Evolutionary conservation across 2,797 vertebrate species (phyloP), one percentile per base, ranked within the genome.

Genomic region (Coreius guichenoti): DNA sequence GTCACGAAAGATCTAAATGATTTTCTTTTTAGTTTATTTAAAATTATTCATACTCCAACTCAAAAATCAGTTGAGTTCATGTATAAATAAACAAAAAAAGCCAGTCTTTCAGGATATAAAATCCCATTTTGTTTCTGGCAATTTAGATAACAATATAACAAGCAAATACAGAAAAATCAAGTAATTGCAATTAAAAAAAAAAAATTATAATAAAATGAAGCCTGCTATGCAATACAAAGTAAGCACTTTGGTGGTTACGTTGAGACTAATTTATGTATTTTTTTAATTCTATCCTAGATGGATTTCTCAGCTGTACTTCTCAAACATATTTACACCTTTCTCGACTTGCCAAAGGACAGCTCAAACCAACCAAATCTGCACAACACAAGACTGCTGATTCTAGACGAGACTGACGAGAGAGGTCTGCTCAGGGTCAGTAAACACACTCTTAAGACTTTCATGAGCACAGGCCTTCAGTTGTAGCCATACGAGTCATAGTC

Each of bases 401-500:
- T 29, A 80, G 70, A 45, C 23, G 61, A 65, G 63, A 65, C 63
- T 65, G 49, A 58, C 31, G 63, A 80, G 29, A 54, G 16, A 13
- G 19, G 31, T 36, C 26, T 54, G 31, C 23, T 77, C 33, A 13
- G 43, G 23, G 43, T 67, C 80, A 61, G 8, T 56, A 68, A 8
- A 63, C 13, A 29, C 61, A 16, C 61, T 16, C 63, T 31, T 31
- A 8, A 29, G 29, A 69, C 29, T 51, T 81, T 61, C n/a, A 79
- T 54, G 54, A 69, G 4, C 49, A 45, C 54, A 36, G 43, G 67
- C 17, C 47, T 26, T 88, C 82, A 89, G 67, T 49, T 79, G 70
- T 43, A 89, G 61, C 82, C 69, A 90, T 90, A 94, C 80, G 90
- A 90, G 88, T 91, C 93, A 78, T 86, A 94, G 81, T 80, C 90